Conservation (phyloP, 2,888 invertebrate genomes). For the Graphium colonna region DNA sequence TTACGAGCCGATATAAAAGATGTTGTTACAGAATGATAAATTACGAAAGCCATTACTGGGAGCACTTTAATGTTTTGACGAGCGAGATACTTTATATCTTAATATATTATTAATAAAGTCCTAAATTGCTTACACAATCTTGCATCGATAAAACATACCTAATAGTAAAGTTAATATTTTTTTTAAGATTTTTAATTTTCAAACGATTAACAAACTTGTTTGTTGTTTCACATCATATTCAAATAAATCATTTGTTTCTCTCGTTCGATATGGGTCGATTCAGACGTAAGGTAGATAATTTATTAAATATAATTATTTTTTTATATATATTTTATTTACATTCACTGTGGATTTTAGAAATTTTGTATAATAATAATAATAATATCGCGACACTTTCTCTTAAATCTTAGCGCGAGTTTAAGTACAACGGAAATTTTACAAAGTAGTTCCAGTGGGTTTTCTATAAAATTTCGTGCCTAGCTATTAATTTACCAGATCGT, state of each 20-base stretch:
- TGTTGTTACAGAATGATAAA: constrained; percentile 13
- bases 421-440: too few species aligned
- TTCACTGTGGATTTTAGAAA: too few species aligned
- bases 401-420: too few species aligned
- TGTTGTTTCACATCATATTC: too few species aligned
- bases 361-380: too few species aligned
- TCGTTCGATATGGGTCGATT: constrained; percentile 6
- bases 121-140: background rate
- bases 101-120: background rate
- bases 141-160: background rate
- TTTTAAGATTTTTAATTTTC: background rate
- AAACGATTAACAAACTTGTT: constrained; percentile 7
- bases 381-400: too few species aligned
- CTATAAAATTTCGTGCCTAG: too few species aligned
- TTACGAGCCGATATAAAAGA: constrained; percentile 9
- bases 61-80: background rate
- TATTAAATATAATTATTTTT: too few species aligned
- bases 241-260: too few species aligned
- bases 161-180: background rate
- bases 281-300: constrained; percentile 19
- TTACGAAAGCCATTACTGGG: constrained; percentile 15
- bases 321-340: too few species aligned
- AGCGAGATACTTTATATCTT: background rate
- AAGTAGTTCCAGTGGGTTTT: too few species aligned
- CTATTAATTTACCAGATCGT: too few species aligned